Evolutionary conservation across 2,797 vertebrate species (phyloP).

Genomic region (Pelodytes ibericus): DNA sequence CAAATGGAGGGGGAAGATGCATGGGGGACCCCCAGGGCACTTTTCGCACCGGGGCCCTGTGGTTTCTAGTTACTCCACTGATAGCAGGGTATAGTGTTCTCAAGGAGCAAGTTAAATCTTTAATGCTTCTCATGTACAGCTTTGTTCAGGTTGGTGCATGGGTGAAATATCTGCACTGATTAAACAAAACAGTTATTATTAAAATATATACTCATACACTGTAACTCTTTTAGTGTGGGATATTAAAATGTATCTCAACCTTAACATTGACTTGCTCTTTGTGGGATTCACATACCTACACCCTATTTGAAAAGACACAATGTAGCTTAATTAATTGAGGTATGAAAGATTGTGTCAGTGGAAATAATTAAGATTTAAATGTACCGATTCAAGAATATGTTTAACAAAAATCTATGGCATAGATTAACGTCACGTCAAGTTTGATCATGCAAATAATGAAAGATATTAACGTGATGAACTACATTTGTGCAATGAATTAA

Average conservation of each 20-base stretch:
- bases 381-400: background rate
- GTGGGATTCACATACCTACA: background rate
- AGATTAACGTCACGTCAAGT: constrained; percentile 23
- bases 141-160: background rate
- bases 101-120: background rate
- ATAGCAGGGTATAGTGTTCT: no score
- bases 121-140: background rate
- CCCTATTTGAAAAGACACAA: background rate
- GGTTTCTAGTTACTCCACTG: no score
- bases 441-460: constrained; percentile 13
- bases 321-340: constrained; percentile 19
- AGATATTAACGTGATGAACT: constrained; percentile 10
- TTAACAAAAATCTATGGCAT: background rate
- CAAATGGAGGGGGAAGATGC: no score
- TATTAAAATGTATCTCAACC: background rate
- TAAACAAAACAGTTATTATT: background rate
- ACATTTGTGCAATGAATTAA: background rate
- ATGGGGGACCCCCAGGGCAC: no score
- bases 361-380: constrained; percentile 15
- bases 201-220: no score
- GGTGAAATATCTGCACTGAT: background rate
- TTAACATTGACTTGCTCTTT: background rate
- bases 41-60: no score
- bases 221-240: no score
- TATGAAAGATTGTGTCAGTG: constrained; percentile 28